Evolutionary conservation across 2,113 vertebrate species (phyloP), one percentile per base, ranked within the genome.

Genomic region (Grallaria varia): DNA sequence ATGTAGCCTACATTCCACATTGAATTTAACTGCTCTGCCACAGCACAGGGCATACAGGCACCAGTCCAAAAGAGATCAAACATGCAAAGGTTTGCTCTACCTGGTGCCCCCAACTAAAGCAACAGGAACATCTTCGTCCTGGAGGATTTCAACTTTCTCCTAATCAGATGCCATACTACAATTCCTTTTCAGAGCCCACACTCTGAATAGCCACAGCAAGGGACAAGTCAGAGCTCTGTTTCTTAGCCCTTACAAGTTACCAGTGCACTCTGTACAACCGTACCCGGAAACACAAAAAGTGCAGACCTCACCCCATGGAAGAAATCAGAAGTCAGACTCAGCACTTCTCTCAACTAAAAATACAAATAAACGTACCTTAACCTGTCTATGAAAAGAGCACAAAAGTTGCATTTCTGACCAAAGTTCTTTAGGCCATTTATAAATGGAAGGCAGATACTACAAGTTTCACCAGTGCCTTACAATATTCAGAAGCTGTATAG

Each of bases 21-120:
- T 27, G 59, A 93, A 77, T 45, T 71, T n/a, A 91, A 33, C 15
- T 47, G 35, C 7, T 89, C 33, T 79, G 39, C 23, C n/a, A 56
- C 1, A 2, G 39, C 35, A 73, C 0, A n/a, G 67, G 17, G 33
- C 16, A 19, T 17, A 39, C 7, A 62, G 24, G 15, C 27, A 69
- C 7, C 12, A 4, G 3, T 49, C 33, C 49, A 73, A 68, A 62
- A 21, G 39, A 50, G 23, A 49, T 50, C 62, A 76, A 68, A 52
- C 4, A 1, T 4, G 5, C 33, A 27, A 69, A 56, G 18, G 18
- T 14, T 14, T 60, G 17, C 47, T 64, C 15, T 42, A 39, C 33
- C 74, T 58, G 16, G 12, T 84, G 31, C 28, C 37, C 16, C 12
- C 60, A 73, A 72, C 12, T 71, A 56, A 63, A 68, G 25, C 11